Base-by-base conservation (phyloP, 2,113 vertebrate genomes). In the Perognathus longimembris region DNA sequence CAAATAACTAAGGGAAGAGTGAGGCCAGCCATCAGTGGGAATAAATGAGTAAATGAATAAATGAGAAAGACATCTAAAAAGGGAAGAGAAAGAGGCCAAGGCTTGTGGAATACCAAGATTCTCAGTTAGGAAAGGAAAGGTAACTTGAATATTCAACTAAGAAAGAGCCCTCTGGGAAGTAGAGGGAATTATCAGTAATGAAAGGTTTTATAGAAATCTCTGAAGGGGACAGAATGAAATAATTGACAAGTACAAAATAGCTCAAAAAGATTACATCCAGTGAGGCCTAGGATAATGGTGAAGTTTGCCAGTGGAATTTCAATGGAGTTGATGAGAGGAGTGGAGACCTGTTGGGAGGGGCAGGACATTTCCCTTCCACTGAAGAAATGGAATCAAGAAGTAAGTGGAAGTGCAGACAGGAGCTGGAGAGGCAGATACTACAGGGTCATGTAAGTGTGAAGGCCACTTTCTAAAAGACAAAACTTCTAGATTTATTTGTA, bases 401-500 rank as follows among this genome's bases (percentile, higher is more conserved):
- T n/a, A n/a, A n/a, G n/a, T n/a, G n/a, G n/a, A n/a, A n/a, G n/a
- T 18, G 14, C n/a, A 77, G 76, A 14, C 11, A 42, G 38, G 64
- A 6, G n/a, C 20, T 20, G 30, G 42, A 54, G 78, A 71, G 20
- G 22, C 42, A 73, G 54, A 20, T 34, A 63, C 36, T 75, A 6
- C 10, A 63, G 34, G 26, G 14, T 36, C 22, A 32, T 50, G 8
- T 6, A 80, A 6, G 40, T 15, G 2, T 7, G n/a, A 30, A 14
- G 12, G 10, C 63, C 83, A 50, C 64, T 78, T 67, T 40, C 86
- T 82, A 26, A 59, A 67, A 66, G 64, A 88, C 26, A 32, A 88
- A 66, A 81, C 40, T 32, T 50, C 71, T 42, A 88, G 74, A 77
- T 73, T 81, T 64, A 79, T 70, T 86, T 40, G 80, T 20, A 77